Base-by-base conservation (phyloP, 1,140 invertebrate genomes). In the Danaus plexippus region DNA sequence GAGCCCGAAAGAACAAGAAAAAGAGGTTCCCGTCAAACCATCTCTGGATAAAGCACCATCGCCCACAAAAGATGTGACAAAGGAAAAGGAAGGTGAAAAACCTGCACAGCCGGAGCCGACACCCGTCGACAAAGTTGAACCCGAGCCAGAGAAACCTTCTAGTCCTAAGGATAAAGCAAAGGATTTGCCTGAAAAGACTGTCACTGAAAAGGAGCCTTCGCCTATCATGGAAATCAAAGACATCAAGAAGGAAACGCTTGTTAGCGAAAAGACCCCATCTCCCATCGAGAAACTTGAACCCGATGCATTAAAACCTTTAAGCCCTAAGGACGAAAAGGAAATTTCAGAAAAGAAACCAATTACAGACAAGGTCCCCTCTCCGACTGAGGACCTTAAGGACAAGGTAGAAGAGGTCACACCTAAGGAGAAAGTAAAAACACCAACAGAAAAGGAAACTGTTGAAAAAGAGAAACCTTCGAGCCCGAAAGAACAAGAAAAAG, bases 391-490 rank as follows among this genome's bases (percentile, higher is more conserved):
- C 7, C 22, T 32, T 32, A 32, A 32, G 5, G 15, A 48, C 11
- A 15, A 49, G 9, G 10, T 32, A 40, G 15, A 10, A 22, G 7
- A 49, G 11, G 48, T 50, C 0, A 64, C 61, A 48, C 43, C 41
- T 13, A 46, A 43, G 1, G 64, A 63, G 0, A 65, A 65, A n/a
- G 45, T 43, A 13, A 10, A 50, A 22, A 61, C 12, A 9, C 52
- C 51, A 11, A 15, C 46, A 22, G 0, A 64, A 54, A 45, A 32
- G 22, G 22, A 32, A 32, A 32, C 22, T 32, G 22, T 32, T 4
- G 49, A 49, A 45, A 46, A 11, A 1, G 61, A 59, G 0, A 66
- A 71, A 22, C 12, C 22, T 11, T 18, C 52, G 3, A 59, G 49
- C 11, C 60, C 52, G 43, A 44, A 32, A 9, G 9, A 57, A 2